Conservation (phyloP, 1,140 invertebrate genomes). For the Cecropterus lyciades region DNA sequence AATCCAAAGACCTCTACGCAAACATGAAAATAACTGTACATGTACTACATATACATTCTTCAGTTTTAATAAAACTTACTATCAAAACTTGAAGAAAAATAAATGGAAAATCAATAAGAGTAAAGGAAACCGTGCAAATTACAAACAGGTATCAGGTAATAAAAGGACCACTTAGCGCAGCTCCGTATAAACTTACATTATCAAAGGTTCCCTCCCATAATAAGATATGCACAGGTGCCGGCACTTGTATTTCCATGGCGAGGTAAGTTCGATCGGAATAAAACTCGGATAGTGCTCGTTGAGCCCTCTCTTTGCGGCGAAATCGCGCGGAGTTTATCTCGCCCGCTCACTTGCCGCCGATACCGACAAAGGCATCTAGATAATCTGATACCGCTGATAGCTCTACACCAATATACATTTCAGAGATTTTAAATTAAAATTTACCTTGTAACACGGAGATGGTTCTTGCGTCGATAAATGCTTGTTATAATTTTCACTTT, state of each 20-base stretch:
- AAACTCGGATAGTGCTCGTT: conserved; percentile 53
- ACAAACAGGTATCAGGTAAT: background rate
- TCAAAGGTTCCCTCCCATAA: conserved; percentile 40
- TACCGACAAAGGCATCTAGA: conserved; percentile 66
- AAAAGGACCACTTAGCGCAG: conserved; percentile 11
- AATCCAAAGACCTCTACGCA: no score
- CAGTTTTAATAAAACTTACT: no score
- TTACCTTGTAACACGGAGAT: background rate
- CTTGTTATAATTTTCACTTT: no score
- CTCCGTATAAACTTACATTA: no score
- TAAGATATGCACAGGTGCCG: conserved; percentile 39
- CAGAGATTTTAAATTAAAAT: conserved; percentile 3
- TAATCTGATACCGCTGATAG: conserved; percentile 65
- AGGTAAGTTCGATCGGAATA: conserved; percentile 34
- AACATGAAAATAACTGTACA: no score
- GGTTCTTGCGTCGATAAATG: no score
- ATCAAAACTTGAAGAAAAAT: no score
- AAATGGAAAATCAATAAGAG: no score
- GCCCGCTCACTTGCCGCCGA: conserved; percentile 57
- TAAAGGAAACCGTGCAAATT: no score
- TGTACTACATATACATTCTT: no score
- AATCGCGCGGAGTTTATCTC: conserved; percentile 78
- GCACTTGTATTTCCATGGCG: conserved; percentile 44
- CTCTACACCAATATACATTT: background rate
- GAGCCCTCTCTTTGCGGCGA: conserved; percentile 78